Evolutionary conservation across 1,140 invertebrate species (phyloP).

Genomic region (Drosophila watanabei): DNA sequence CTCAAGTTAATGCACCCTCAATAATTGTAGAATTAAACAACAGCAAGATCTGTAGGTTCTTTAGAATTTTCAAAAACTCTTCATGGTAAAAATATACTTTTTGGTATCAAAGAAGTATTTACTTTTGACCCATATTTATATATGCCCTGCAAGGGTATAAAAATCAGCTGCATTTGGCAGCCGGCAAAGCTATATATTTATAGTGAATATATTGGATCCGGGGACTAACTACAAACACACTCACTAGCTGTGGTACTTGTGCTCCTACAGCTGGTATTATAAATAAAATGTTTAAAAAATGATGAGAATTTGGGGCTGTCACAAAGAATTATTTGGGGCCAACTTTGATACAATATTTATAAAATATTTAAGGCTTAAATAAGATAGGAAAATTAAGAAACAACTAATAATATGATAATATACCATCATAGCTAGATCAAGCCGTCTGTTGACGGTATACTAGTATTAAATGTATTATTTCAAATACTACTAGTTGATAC

Average conservation of each 20-base stretch:
- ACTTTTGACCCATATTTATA: background rate
- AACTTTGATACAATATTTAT: background rate
- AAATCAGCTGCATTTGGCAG: background rate
- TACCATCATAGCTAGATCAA: too few species aligned
- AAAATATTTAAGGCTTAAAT: background rate
- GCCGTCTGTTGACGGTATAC: too few species aligned
- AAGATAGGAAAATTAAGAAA: background rate
- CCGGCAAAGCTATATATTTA: constrained; percentile 29
- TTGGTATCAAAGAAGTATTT: background rate
- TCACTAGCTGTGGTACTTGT: constrained; percentile 17
- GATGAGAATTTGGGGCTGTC: constrained; percentile 11
- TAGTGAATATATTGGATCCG: constrained; percentile 39
- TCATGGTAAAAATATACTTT: background rate
- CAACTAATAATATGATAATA: too few species aligned
- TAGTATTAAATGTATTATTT: too few species aligned
- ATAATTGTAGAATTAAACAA: background rate
- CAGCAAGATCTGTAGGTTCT: background rate
- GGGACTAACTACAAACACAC: constrained; percentile 22
- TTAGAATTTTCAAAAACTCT: background rate
- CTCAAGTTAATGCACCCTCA: background rate
- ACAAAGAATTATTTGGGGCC: constrained; percentile 2
- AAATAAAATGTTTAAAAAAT: constrained; percentile 44
- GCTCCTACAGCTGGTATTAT: constrained; percentile 36
- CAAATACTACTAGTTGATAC: too few species aligned
- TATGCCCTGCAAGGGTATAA: background rate